Evolutionary conservation across 30 jellyfish, hydroid and myxozoan species (phyloP), one percentile per base, ranked within the genome.

Genomic region (Pseudorhiza aurosa): DNA sequence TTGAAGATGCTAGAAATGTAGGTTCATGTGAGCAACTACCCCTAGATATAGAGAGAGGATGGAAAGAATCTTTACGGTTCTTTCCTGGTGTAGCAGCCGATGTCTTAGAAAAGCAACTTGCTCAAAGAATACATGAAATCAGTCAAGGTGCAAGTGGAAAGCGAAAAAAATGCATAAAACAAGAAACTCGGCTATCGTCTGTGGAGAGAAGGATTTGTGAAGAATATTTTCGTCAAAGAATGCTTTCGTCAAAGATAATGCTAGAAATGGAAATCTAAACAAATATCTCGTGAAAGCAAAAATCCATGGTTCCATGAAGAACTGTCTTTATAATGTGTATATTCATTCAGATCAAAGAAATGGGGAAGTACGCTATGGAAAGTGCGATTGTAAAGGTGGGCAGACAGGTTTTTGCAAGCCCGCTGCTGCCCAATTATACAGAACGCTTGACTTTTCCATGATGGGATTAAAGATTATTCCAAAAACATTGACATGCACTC

Each of bases 361-460:
- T 60, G 73, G 85, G 24, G 71, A 72, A 21, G 19, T 53, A 29
- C 32, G 45, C 25, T 22, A 46, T 44, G 27, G 78, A 17, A 49
- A 72, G 36, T 28, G 44, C 29, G 47, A 24, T 32, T 53, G 72
- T 57, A 75, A 75, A 45, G 88, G 84, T 25, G 88, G 88, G 17
- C 75, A 55, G 45, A 77, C 78, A 26, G 85, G 95, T 28, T 81
- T 86, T 32, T 83, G 82, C 65, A 69, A 69, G 65, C 91, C 63
- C 45, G 91, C 45, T 29, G 86, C 91, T n/a, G 85, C 85, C 18
- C 49, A 44, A 8, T 58, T 78, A 22, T 65, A 22, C 19, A 32
- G 56, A 53, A 24, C 44, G 21, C 46, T 78, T 24, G 91, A 78
- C 59, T 78, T 12, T 33, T 60, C 60, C 15, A 47, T 63, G 27